phyloP scores from a whole-genome alignment of 2,888 invertebrate species.

The Steromphala cineraria region DNA sequence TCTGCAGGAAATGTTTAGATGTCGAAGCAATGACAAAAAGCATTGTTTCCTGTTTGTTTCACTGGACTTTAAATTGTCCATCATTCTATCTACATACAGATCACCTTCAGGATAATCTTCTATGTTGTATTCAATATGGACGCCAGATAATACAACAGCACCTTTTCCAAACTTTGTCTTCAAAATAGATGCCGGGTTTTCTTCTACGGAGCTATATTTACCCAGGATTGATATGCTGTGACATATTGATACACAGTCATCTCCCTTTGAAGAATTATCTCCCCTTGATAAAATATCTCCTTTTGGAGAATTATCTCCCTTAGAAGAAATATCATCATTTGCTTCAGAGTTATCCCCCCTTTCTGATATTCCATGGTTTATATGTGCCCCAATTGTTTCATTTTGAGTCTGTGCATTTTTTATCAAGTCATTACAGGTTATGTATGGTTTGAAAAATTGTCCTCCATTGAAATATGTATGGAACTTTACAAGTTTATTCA shows the following conservation, averaged over 20 bases:
- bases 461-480: conserved; percentile 59
- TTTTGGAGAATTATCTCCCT: background rate
- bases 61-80: conserved; percentile 35
- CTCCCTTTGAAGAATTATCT: background rate
- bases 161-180: conserved; percentile 58
- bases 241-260: background rate
- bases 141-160: conserved; percentile 56
- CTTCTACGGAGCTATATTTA: conserved; percentile 39
- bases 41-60: conserved; percentile 25
- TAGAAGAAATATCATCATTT: background rate
- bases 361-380: no score
- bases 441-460: conserved; percentile 41
- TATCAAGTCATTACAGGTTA: background rate
- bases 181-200: conserved; percentile 57
- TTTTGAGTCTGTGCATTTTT: background rate
- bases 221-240: conserved; percentile 33
- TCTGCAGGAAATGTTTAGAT: background rate
- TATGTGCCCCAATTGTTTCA: background rate
- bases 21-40: conserved; percentile 34
- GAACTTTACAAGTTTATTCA: conserved; percentile 9
- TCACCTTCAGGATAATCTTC: conserved; percentile 46
- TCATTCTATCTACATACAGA: conserved; percentile 34
- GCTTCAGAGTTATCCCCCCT: no score
- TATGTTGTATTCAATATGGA: conserved; percentile 62
- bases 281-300: background rate